These are phyloP conservation scores for Ectemnius continuus DNA, from an alignment of 2,888 invertebrate genomes.

Conservation along the genomic window DNA sequence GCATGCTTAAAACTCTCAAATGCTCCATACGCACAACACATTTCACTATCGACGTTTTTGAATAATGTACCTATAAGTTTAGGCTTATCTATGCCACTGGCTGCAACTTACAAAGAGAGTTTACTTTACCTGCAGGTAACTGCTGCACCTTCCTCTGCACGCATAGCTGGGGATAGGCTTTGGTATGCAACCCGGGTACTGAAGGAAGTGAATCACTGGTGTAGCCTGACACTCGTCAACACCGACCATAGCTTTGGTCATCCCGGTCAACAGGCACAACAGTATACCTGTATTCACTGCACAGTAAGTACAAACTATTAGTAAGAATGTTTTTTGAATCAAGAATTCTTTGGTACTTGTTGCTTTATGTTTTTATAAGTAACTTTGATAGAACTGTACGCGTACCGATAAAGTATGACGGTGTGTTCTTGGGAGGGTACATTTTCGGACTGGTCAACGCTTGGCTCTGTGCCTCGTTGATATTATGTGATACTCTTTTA, in stretches of 20 bases:
- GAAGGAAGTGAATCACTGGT: constrained; percentile 93
- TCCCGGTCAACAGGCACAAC: constrained; percentile 57
- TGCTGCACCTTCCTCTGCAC: constrained; percentile 93
- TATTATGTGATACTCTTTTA: constrained; percentile 58
- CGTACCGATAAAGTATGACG: constrained; percentile 55
- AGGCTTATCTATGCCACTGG: neutral
- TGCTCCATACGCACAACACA: no score
- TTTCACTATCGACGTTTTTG: neutral
- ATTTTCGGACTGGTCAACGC: constrained; percentile 46
- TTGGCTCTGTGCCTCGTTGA: constrained; percentile 53
- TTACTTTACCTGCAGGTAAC: constrained; percentile 90
- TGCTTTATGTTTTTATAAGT: constrained; percentile 11
- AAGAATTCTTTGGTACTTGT: neutral
- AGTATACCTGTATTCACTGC: constrained; percentile 61
- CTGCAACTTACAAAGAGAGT: neutral
- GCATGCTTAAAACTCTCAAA: no score
- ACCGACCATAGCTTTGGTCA: constrained; percentile 73
- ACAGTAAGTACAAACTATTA: constrained; percentile 59
- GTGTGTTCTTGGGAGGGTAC: constrained; percentile 46
- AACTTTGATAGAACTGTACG: constrained; percentile 6
- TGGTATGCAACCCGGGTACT: constrained; percentile 94
- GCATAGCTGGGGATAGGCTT: constrained; percentile 96
- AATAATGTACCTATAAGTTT: neutral
- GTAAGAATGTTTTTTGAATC: constrained; percentile 7
- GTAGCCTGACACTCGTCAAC: constrained; percentile 93